A percentile compares a stretch with the other conserved stretches of the same genome.
Conservation (phyloP, 2,888 invertebrate species). For the Sminthurides aquaticus region DNA sequence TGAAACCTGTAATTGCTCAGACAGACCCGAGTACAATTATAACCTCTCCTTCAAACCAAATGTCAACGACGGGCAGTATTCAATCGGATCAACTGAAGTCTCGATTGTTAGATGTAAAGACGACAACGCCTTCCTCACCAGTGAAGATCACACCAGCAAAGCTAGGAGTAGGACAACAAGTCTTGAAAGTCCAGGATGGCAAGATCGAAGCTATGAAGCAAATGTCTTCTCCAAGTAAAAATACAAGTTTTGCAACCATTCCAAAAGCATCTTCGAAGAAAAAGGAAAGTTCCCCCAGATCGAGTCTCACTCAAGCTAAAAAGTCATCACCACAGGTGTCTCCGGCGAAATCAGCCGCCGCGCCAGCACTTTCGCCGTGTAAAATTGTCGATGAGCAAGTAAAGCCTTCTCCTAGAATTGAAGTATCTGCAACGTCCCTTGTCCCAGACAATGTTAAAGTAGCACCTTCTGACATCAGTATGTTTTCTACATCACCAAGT, state of each 20-base stretch:
- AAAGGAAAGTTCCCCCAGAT: background rate
- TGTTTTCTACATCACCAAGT: background rate
- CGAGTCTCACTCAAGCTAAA: background rate
- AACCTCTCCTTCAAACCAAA: too few species aligned
- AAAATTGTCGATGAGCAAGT: slow-evolving; percentile 4
- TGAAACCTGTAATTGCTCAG: background rate
- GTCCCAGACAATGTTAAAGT: background rate
- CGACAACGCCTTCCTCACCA: too few species aligned
- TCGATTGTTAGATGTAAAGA: too few species aligned
- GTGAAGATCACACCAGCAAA: background rate
- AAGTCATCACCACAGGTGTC: background rate
- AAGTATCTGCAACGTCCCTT: background rate
- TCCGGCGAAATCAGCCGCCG: background rate
- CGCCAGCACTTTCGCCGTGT: background rate
- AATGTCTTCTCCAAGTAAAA: too few species aligned
- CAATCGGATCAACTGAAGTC: too few species aligned
- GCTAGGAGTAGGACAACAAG: background rate
- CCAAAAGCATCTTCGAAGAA: too few species aligned
- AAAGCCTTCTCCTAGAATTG: background rate
- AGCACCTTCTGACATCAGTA: background rate
- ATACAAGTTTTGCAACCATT: too few species aligned
- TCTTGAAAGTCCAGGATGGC: background rate
- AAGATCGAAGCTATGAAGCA: background rate
- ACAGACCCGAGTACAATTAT: background rate
- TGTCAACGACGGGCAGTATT: too few species aligned